Evolutionary conservation across 2,888 invertebrate genomes (phyloP).

Genomic region (Lottia gigantea): DNA sequence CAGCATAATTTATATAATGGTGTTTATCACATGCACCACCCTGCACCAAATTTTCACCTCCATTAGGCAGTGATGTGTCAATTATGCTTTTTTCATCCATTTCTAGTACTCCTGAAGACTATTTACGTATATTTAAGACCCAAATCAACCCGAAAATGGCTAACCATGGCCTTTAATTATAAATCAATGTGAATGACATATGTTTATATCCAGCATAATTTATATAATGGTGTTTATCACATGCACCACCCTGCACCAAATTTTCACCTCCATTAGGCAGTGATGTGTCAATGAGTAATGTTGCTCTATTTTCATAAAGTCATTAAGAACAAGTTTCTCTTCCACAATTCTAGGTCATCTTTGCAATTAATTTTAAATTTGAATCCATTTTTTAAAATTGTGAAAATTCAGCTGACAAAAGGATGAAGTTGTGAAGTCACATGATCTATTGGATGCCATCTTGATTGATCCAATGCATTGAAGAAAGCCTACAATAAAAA

Average conservation of each 20-base stretch:
- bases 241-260: background rate
- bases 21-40: too few species aligned
- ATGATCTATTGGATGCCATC: conserved; percentile 63
- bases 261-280: too few species aligned
- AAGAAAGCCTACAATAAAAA: conserved; percentile 59
- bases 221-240: background rate
- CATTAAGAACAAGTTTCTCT: background rate
- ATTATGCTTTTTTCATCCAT: too few species aligned
- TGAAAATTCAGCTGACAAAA: background rate
- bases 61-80: too few species aligned
- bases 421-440: conserved; percentile 47
- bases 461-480: conserved; percentile 59
- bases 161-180: too few species aligned
- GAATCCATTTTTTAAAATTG: background rate
- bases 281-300: background rate
- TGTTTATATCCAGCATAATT: conserved; percentile 1
- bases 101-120: too few species aligned
- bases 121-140: too few species aligned
- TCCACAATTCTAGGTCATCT: background rate
- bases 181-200: conserved; percentile 16
- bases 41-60: background rate
- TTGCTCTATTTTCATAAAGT: background rate
- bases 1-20: conserved; percentile 1
- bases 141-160: too few species aligned
- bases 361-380: too few species aligned